Conservation (phyloP, 2,113 vertebrate genomes). For the Choloepus hoffmanni region DNA sequence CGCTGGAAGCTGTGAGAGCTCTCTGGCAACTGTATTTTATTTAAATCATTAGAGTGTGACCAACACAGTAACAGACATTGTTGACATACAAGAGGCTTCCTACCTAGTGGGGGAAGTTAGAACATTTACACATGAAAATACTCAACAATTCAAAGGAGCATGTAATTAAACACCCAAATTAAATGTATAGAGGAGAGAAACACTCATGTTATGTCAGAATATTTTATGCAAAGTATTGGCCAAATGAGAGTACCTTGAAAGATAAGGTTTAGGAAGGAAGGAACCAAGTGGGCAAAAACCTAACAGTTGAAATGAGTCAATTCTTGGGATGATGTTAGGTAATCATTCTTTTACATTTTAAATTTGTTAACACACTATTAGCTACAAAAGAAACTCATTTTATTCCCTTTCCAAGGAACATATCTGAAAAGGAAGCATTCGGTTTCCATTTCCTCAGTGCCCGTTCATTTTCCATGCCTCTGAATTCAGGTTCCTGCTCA, state of each 20-base stretch:
- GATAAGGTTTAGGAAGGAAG: not conserved
- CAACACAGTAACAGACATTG: not conserved
- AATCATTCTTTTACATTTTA: not conserved
- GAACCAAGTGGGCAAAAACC: not conserved
- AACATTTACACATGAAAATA: not conserved
- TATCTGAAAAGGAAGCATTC: not conserved
- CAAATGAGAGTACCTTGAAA: not conserved
- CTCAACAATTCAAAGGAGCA: not conserved
- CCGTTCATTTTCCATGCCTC: not conserved
- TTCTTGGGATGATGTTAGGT: not conserved
- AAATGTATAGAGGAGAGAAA: not conserved
- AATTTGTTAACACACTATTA: not conserved
- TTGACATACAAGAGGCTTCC: not conserved
- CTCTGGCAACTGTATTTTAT: not conserved
- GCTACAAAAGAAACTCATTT: not conserved
- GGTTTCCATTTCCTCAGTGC: not conserved
- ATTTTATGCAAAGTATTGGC: not conserved
- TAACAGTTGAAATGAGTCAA: not conserved
- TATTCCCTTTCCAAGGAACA: not conserved
- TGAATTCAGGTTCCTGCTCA: not conserved
- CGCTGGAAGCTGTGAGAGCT: too few species aligned
- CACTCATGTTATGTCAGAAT: not conserved
- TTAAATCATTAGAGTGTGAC: constrained; percentile 24
- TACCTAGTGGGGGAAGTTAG: not conserved
- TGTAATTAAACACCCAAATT: not conserved